These are phyloP conservation scores for Microchirus variegatus DNA, from an alignment of 2,797 vertebrate genomes.

Conservation along the genomic window DNA sequence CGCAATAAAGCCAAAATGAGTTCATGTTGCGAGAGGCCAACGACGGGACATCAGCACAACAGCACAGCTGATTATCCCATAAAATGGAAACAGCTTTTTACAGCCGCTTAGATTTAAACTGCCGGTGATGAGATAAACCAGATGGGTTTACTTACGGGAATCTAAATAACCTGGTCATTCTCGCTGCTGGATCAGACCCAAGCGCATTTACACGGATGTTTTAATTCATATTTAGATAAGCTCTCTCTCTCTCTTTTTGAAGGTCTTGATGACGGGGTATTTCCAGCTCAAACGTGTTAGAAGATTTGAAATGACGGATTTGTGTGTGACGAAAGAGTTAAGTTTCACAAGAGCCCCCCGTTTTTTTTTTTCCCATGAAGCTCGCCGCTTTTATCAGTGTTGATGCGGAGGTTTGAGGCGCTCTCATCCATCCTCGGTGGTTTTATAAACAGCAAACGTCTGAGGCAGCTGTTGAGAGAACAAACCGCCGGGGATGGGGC, in stretches of 20 bases:
- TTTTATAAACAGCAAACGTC: conserved; percentile 7
- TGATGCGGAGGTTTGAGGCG: not conserved
- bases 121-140: conserved; percentile 50
- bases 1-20: conserved; percentile 41
- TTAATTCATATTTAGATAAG: conserved; percentile 27
- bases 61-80: conserved; percentile 36
- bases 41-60: conserved; percentile 33
- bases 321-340: too few relatives aligned
- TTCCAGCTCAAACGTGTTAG: too few relatives aligned
- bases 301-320: too few relatives aligned
- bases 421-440: conserved; percentile 1
- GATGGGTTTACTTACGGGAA: conserved; percentile 48
- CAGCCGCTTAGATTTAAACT: conserved; percentile 32
- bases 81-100: conserved; percentile 57
- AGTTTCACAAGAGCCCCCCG: too few relatives aligned
- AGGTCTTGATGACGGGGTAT: conserved; percentile 4
- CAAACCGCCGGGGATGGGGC: conserved; percentile 9
- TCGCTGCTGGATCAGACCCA: conserved; percentile 29
- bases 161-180: conserved; percentile 10
- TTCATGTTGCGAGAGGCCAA: conserved; percentile 28
- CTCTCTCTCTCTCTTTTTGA: conserved; percentile 2
- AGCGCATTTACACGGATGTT: conserved; percentile 20
- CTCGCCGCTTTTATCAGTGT: not conserved
- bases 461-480: conserved; percentile 30
- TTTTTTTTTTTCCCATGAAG: too few relatives aligned